Evolutionary conservation across 2,113 vertebrate genomes (phyloP), one percentile per base, ranked within the genome.

Genomic region (Mola mola): DNA sequence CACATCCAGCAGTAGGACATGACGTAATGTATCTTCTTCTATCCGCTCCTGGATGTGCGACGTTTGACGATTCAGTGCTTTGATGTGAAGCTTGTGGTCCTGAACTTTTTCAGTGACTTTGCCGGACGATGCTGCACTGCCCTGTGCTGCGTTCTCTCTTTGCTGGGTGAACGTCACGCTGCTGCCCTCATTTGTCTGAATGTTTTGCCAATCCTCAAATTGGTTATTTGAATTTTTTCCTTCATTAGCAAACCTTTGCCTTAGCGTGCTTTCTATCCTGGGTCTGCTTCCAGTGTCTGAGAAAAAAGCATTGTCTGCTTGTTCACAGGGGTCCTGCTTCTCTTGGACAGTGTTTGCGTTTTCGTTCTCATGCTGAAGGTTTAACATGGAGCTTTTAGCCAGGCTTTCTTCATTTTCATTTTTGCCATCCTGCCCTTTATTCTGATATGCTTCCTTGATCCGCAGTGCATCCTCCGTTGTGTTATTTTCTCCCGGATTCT

Each of bases 11-110:
- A n/a, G 6, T 6, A 31, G 22, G 10, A 37, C 31, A 1, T 26
- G 15, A 1, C 6, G 29, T 6, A 65, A 13, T 4, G 44, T 42
- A n/a, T 61, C 10, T 0, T 64, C 6, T 40, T 82, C 64, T 20
- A 38, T 21, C 1, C 5, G 51, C 0, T n/a, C 49, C 5, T 75
- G 29, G 0, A 22, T 28, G 46, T 42, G 46, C 22, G 13, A 2
- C 0, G 3, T 16, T 28, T 33, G 42, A 0, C 0, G 20, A 19
- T 36, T 17, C n/a, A n/a, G 1, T 0, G 1, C 5, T 13, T 64
- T 52, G 0, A 43, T 10, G 7, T 48, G 37, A 2, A 21, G 19
- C 19, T 33, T 44, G 2, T 16, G 8, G 2, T 4, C 6, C 10
- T 24, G 10, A 4, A 9, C 4, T 9, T 13, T 8, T 12, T 42